Conservation (phyloP, 1,140 invertebrate species). For the Marisa cornuarietis region DNA sequence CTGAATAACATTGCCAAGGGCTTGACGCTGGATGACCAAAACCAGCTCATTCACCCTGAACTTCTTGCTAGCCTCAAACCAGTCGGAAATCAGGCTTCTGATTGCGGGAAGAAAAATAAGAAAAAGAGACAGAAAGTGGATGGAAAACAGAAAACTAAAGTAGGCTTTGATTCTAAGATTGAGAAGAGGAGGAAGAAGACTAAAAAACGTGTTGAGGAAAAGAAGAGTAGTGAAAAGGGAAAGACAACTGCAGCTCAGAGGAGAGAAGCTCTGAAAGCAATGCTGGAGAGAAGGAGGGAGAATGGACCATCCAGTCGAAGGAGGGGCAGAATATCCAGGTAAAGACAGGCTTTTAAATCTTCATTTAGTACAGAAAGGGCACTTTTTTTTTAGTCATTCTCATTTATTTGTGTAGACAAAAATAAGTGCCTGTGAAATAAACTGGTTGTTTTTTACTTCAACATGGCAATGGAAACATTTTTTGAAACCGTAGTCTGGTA, state of each 20-base stretch:
- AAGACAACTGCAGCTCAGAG: background rate
- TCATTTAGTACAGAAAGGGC: no score
- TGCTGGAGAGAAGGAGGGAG: slow-evolving; percentile 22
- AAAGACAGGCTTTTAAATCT: no score
- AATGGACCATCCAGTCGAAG: background rate
- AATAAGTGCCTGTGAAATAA: no score
- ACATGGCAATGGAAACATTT: no score
- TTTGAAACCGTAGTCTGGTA: no score
- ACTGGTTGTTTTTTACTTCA: no score
- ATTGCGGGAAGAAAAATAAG: slow-evolving; percentile 3
- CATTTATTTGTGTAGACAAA: no score
- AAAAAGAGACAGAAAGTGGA: slow-evolving; percentile 28
- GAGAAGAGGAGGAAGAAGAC: slow-evolving; percentile 16
- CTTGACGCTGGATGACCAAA: slow-evolving; percentile 44
- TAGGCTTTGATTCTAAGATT: slow-evolving; percentile 28
- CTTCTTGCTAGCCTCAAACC: slow-evolving; percentile 13
- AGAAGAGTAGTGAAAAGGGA: slow-evolving; percentile 19
- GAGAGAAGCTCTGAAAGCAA: slow-evolving; percentile 8
- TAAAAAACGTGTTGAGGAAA: background rate
- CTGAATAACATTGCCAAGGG: slow-evolving; percentile 43
- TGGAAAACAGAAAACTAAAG: slow-evolving; percentile 20
- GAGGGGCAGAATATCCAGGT: background rate
- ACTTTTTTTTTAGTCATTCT: no score
- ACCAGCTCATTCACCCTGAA: slow-evolving; percentile 37
- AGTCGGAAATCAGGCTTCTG: background rate